Conservation (phyloP, 2,113 vertebrate genomes). For the Tapirus terrestris region DNA sequence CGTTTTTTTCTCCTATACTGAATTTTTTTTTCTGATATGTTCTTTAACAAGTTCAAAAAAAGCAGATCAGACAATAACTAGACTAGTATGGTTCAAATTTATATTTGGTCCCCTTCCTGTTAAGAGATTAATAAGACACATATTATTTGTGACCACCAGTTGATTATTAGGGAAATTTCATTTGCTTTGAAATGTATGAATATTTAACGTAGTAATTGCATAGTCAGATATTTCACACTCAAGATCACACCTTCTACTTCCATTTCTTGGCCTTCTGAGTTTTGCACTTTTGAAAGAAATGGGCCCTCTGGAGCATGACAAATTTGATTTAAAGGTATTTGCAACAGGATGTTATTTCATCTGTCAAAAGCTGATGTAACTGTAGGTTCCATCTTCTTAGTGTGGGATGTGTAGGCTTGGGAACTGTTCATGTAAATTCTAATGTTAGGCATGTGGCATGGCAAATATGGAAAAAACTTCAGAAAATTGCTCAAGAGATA, state of each 20-base stretch:
- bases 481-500: not conserved
- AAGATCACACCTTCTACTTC: constrained; percentile 1
- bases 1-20: not conserved
- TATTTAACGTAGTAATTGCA: constrained; percentile 6
- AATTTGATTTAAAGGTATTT: constrained; percentile 45
- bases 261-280: not conserved
- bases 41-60: constrained; percentile 28
- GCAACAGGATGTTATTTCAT: not conserved
- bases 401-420: not conserved
- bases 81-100: not conserved
- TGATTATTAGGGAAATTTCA: constrained; percentile 43
- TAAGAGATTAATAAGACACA: constrained; percentile 34
- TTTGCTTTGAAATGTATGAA: not conserved
- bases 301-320: constrained; percentile 4
- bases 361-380: constrained; percentile 31
- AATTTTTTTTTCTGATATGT: not conserved
- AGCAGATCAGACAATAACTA: constrained; percentile 36
- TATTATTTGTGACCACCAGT: constrained; percentile 12
- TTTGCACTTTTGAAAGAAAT: constrained; percentile 54
- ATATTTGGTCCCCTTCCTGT: constrained; percentile 33
- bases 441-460: not conserved
- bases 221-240: not conserved
- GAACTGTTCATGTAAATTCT: constrained; percentile 35
- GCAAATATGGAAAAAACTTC: not conserved
- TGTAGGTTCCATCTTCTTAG: not conserved